Conservation (phyloP, 1,140 invertebrate genomes). For the Drosophila tropicalis region DNA sequence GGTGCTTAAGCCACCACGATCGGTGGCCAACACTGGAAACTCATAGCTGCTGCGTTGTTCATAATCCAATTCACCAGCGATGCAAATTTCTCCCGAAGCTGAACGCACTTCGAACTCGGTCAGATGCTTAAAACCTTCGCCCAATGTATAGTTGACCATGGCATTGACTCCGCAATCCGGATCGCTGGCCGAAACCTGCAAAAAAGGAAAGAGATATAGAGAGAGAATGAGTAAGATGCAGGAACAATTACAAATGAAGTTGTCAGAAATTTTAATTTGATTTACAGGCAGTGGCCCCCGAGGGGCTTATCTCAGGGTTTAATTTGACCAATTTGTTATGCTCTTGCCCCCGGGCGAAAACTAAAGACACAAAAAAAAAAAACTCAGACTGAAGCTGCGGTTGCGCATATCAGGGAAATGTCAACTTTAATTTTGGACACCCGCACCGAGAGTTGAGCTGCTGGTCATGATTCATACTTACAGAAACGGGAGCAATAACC, state of each 20-base stretch:
- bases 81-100: constrained; percentile 94
- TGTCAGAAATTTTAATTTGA: constrained; percentile 80
- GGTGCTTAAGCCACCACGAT: constrained; percentile 96
- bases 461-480: constrained; percentile 29
- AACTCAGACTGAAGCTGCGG: constrained; percentile 5
- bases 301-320: constrained; percentile 60
- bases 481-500: constrained; percentile 53
- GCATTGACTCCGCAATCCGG: constrained; percentile 97
- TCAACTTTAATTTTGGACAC: constrained; percentile 62
- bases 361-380: not conserved
- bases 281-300: constrained; percentile 54
- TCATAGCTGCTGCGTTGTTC: constrained; percentile 94
- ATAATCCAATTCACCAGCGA: constrained; percentile 92
- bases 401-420: constrained; percentile 58
- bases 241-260: constrained; percentile 72
- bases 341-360: constrained; percentile 36
- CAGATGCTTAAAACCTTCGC: constrained; percentile 87
- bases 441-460: not conserved
- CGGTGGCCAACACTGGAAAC: constrained; percentile 96
- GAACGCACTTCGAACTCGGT: constrained; percentile 91
- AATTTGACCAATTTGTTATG: constrained; percentile 77
- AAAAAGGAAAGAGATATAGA: constrained; percentile 51
- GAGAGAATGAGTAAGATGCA: constrained; percentile 3
- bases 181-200: constrained; percentile 96
- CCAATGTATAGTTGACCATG: constrained; percentile 96